Percentiles rank a stretch among this genome's conserved stretches.
phyloP scores from a whole-genome alignment of 2,888 invertebrate genomes.

The Ectobius pallidus region DNA sequence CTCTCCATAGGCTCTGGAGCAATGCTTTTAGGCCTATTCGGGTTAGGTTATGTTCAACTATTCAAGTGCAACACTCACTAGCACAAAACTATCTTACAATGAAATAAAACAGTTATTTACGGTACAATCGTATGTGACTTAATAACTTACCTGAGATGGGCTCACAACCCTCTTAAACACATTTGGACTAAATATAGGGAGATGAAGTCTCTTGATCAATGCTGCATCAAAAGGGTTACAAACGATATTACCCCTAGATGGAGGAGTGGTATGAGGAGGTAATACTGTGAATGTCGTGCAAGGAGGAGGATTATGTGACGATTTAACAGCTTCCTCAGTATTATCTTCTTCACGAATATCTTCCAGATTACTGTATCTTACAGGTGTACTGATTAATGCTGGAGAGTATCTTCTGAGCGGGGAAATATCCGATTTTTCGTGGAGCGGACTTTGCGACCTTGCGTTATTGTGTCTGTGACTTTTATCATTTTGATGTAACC shows the following conservation, averaged over 20 bases:
- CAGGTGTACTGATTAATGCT: background rate
- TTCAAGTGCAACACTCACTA: too few species aligned
- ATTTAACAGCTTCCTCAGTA: background rate
- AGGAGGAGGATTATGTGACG: background rate
- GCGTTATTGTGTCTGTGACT: too few species aligned
- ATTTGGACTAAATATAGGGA: slow-evolving; percentile 68
- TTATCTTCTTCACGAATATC: slow-evolving; percentile 18
- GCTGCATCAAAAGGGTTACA: slow-evolving; percentile 73
- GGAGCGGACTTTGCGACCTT: background rate
- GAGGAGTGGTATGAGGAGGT: slow-evolving; percentile 28
- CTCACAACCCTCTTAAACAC: slow-evolving; percentile 49
- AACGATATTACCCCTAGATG: slow-evolving; percentile 47
- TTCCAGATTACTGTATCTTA: slow-evolving; percentile 1
- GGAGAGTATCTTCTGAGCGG: background rate
- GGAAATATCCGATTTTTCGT: background rate
- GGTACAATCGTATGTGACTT: too few species aligned
- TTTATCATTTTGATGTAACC: background rate
- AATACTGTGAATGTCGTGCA: background rate
- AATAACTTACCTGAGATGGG: slow-evolving; percentile 39
- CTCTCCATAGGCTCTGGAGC: too few species aligned
- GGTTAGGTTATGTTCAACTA: too few species aligned
- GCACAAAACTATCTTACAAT: too few species aligned
- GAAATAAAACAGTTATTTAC: too few species aligned
- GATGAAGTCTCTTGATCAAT: slow-evolving; percentile 67
- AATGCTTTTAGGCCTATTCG: too few species aligned